A percentile compares a stretch with the other conserved stretches of the same genome.
Evolutionary conservation across 2,797 vertebrate genomes (phyloP).

Genomic region (Cyclura pinguis): DNA sequence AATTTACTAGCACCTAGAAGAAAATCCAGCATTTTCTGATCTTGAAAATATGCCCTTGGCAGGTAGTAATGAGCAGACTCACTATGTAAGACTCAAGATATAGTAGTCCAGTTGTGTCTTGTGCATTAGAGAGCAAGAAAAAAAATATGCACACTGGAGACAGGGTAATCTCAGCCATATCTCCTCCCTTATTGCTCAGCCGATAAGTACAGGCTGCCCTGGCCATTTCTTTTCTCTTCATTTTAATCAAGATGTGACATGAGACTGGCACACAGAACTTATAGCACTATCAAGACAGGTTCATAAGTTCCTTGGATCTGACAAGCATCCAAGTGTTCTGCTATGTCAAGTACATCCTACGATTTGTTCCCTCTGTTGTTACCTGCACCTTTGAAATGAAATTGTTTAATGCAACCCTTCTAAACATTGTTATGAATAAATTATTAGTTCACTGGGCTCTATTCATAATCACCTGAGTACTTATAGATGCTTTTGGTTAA

Average conservation of each 20-base stretch:
- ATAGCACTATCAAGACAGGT: not conserved
- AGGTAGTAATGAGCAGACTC: not conserved
- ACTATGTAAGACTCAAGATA: not conserved
- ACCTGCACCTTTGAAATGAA: no score
- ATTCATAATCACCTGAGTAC: not conserved
- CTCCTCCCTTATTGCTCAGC: slow-evolving; percentile 6
- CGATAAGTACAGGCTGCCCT: not conserved
- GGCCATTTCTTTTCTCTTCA: not conserved
- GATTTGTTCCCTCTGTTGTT: not conserved
- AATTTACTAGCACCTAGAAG: not conserved
- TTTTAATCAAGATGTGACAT: not conserved
- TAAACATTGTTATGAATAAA: not conserved
- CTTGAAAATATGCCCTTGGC: slow-evolving; percentile 1
- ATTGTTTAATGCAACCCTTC: no score
- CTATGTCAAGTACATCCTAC: not conserved
- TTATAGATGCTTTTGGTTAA: not conserved
- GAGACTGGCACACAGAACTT: not conserved
- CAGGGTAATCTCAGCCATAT: not conserved
- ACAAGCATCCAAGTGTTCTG: not conserved
- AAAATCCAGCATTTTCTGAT: not conserved
- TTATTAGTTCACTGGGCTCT: not conserved
- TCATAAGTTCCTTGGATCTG: not conserved
- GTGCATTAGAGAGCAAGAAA: not conserved
- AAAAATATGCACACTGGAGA: not conserved
- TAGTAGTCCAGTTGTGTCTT: not conserved